Evolutionary conservation across 1,140 invertebrate species (phyloP), one percentile per base, ranked within the genome.

Genomic region (Apolygus lucorum): DNA sequence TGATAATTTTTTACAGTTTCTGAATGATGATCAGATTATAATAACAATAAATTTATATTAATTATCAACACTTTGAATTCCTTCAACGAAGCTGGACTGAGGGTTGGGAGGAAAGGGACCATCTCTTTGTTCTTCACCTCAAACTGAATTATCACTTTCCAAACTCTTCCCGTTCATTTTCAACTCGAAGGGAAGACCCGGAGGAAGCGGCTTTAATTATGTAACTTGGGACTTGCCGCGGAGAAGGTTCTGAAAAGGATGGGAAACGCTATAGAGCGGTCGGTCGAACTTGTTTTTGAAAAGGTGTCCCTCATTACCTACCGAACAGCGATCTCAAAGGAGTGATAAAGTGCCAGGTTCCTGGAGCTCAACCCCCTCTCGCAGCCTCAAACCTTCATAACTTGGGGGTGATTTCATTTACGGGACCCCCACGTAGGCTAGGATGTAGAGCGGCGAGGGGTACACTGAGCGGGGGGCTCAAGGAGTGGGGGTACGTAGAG

Each of bases 141-240:
- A 59, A 59, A 59, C 54, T 59, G 22, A 59, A 59, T 59, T 59
- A 59, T 59, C 54, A 59, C 54, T 59, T 59, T 59, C 54, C 54
- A 59, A 59, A 59, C 54, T 59, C 54, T 59, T 59, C 54, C 54
- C 54, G 54, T 59, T 59, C 54, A 59, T 59, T 59, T 59, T 21
- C 54, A 59, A 59, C 54, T 59, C 54, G 8, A 8, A 4, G 8
- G 22, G 54, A 13, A 24, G 22, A 4, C 4, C 34, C 34, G 17
- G 34, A 4, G 22, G 11, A 13, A 21, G 54, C 54, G 4, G 54
- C 54, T 59, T 59, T 59, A 59, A 59, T 59, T 59, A 59, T 59
- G 54, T 59, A 59, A 59, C 54, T 59, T 59, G 54, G 22, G 34
- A 17, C 17, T 17, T 42, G 34, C 4, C 17, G 34, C 17, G 34